Evolutionary conservation across 2,888 invertebrate species (phyloP), one percentile per base, ranked within the genome.

Genomic region (Oxycera nigricornis): DNA sequence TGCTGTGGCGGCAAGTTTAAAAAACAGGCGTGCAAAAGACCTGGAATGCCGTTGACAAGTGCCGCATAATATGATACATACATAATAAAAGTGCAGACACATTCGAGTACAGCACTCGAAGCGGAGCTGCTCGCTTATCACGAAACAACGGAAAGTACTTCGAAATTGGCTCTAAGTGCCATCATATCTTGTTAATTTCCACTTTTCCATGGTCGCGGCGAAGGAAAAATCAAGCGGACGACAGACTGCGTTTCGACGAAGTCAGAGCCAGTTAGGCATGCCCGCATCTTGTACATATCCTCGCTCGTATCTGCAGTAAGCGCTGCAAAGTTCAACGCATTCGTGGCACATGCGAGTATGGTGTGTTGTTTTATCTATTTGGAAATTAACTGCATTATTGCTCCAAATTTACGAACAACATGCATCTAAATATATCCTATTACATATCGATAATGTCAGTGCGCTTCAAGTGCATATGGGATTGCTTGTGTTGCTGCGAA

Each of bases 171-270:
- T 39, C 20, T 46, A 68, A 68, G 31, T 50, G 28, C 65, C 39
- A 65, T 65, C 65, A 65, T 65, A 65, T 39, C 65, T 68, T 20
- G 68, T 68, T 68, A 68, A 68, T 68, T 68, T 68, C 52, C 50
- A 68, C 52, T 50, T 68, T 68, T 65, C n/a, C 65, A 65, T 41
- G 14, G 22, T 26, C 7, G 14, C 26, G 65, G 24, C 22, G 41
- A 24, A 39, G 39, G 41, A 22, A 65, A 41, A 39, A 59, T 14
- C 20, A 31, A 3, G 6, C 9, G 24, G 41, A 65, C n/a, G 26
- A 41, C 14, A 39, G 20, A 41, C 39, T 41, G 20, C 31, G n/a
- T 31, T 30, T n/a, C 22, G 41, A 41, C 41, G 65, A 22, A 65
- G 26, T 30, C 39, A 41, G 65, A 65, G 26, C 39, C 39, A 30